phyloP scores from a whole-genome alignment of 2,113 vertebrate genomes.

The Canis aureus region DNA sequence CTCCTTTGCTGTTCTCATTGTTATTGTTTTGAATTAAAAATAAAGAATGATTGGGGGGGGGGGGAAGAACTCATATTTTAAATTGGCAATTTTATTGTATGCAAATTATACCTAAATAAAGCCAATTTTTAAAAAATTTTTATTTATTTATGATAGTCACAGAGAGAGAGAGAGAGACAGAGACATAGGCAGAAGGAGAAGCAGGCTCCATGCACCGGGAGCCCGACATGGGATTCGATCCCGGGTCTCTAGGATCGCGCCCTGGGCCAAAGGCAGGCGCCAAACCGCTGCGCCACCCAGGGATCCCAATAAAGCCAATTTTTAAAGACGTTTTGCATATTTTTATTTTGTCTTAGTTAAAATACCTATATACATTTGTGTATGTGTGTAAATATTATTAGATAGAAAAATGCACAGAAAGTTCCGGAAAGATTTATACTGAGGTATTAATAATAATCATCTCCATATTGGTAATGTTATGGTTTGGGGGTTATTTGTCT shows the following conservation, averaged over 20 bases:
- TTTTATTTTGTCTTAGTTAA: constrained; percentile 37
- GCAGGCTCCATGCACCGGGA: too few relatives aligned
- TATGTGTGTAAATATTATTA: neutral
- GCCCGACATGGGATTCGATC: too few relatives aligned
- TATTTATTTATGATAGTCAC: too few relatives aligned
- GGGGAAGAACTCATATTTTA: neutral
- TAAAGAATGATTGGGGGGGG: neutral
- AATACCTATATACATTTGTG: neutral
- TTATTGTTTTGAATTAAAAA: constrained; percentile 44
- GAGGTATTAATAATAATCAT: neutral
- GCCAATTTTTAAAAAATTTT: neutral
- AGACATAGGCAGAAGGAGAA: too few relatives aligned
- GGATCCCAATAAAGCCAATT: neutral
- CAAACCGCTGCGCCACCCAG: too few relatives aligned
- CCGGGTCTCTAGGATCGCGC: too few relatives aligned
- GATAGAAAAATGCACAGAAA: neutral
- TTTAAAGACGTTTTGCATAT: neutral
- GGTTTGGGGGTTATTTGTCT: neutral
- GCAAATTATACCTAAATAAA: constrained; percentile 3
- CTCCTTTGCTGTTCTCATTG: neutral
- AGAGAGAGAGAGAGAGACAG: too few relatives aligned
- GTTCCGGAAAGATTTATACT: neutral
- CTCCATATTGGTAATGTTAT: neutral
- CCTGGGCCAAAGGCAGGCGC: too few relatives aligned
- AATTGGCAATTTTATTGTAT: neutral